Evolutionary conservation across 1,140 invertebrate genomes (phyloP).

Genomic region (Panonychus citri): DNA sequence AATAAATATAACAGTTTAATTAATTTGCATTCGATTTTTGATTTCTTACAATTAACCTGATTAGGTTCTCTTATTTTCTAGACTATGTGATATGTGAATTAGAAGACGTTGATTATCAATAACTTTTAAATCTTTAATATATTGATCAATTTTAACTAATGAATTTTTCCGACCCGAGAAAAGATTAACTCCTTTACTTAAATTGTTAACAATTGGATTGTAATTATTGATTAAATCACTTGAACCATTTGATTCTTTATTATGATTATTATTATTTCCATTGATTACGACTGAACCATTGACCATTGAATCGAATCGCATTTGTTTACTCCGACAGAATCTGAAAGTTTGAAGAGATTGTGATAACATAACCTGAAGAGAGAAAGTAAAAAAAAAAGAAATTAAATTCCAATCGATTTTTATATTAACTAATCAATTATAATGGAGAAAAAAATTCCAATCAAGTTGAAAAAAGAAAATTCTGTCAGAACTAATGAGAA

Average conservation of each 20-base stretch:
- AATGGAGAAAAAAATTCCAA: background rate
- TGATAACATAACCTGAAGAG: background rate
- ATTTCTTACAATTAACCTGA: too few relatives aligned
- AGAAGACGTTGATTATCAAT: constrained; percentile 32
- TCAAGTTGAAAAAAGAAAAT: background rate
- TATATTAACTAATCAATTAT: too few relatives aligned
- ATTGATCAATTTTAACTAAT: constrained; percentile 6
- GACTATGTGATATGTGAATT: constrained; percentile 26
- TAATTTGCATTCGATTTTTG: too few relatives aligned
- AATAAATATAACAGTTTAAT: too few relatives aligned
- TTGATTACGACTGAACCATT: too few relatives aligned
- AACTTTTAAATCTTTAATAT: constrained; percentile 20
- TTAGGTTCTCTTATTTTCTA: background rate
- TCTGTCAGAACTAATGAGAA: background rate
- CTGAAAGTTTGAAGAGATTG: constrained; percentile 1
- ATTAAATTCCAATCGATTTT: background rate
- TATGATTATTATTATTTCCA: too few relatives aligned
- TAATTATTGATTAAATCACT: too few relatives aligned
- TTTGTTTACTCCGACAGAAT: constrained; percentile 13
- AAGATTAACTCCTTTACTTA: too few relatives aligned
- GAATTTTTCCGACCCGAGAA: too few relatives aligned
- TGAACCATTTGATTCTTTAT: too few relatives aligned
- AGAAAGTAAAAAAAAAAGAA: background rate
- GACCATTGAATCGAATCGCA: background rate
- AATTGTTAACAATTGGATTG: too few relatives aligned